Evolutionary conservation across 2,888 invertebrate genomes (phyloP), one percentile per base, ranked within the genome.

Genomic region (Anagyrus pseudococci): DNA sequence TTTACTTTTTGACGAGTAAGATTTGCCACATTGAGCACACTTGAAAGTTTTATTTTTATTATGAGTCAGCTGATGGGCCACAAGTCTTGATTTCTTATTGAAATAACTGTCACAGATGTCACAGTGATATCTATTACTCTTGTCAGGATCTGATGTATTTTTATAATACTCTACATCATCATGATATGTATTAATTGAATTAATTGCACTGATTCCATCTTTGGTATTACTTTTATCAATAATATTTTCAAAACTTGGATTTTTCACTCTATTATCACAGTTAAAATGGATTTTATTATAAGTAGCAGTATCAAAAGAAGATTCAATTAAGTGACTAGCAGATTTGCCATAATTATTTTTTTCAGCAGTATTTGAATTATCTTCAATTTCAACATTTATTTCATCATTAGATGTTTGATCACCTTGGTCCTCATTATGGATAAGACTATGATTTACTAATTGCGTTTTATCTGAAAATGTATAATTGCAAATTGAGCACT

Each of bases 1-100:
- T 67, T 81, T 81, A 64, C 79, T 81, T 43, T 76, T 79, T 0
- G 79, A 76, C 0, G 78, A 70, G 41, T 81, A 80, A 4, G 74
- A 72, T 58, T 80, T 80, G 1, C 73, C 72, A 56, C 80, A 81
- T 22, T 66, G 70, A 0, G 57, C 25, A 25, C 81, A 81, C 17
- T 74, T 73, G 54, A 77, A 81, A 1, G 77, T 78, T 37, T 73
- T 75, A 20, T 72, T 71, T 8, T 75, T 74, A 15, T 71, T 73
- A 46, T 81, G 81, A 41, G 69, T 70, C 19, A 75, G 49, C 22
- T 71, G 71, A 57, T 81, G 81, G 23, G 72, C 63, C 19, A 70
- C 17, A 15, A 80, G 67, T 64, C 79, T 81, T 0, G 80, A 79
- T 56, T 75, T 76, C 56, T 80, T 76, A 1, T 57, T 54, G 54